Base-by-base conservation (phyloP, 2,113 vertebrate species). In the Hydrolagus affinis region DNA sequence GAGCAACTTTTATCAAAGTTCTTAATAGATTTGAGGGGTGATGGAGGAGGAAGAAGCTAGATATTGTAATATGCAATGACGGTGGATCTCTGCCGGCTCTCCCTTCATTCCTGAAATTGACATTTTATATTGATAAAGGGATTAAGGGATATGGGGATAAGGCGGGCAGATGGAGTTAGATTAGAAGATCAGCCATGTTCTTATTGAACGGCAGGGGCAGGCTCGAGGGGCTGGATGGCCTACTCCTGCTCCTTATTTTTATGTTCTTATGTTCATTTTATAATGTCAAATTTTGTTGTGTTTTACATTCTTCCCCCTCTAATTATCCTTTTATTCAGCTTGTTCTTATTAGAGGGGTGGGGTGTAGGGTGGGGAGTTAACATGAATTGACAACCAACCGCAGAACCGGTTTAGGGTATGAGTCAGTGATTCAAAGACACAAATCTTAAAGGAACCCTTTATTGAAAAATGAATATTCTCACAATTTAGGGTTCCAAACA, bases 381-480 rank as follows among this genome's bases (percentile, higher is more conserved):
- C 4, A 30, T 66, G 60, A 9, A 78, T 66, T 83, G 78, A 32
- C 62, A 32, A 60, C 19, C 64, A 28, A 19, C 60, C 30, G 59
- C 78, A 83, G 25, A 83, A 64, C 77, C 30, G 76, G 76, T 62
- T 60, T 78, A 28, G 76, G 56, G 56, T 80, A 9, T 30, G 78
- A 83, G 21, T 83, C 62, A 32, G 21, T 32, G 25, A 44, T 44
- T 3, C 44, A 44, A 44, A 44, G 25, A 44, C 6, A 44, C 44
- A 44, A 44, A 44, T 1, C 44, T 44, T 44, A 44, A 44, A 44
- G 6, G 44, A 1, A 6, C 2, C 6, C 44, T 44, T 44, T 3
- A 44, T 44, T 44, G 44, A 44, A 44, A 44, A 44, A 44, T 3
- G 1, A 44, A 44, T 44, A 44, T 44, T 44, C 6, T 44, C 44